phyloP scores from a whole-genome alignment of 2,113 vertebrate species.

The Periophthalmodon schlosseri region DNA sequence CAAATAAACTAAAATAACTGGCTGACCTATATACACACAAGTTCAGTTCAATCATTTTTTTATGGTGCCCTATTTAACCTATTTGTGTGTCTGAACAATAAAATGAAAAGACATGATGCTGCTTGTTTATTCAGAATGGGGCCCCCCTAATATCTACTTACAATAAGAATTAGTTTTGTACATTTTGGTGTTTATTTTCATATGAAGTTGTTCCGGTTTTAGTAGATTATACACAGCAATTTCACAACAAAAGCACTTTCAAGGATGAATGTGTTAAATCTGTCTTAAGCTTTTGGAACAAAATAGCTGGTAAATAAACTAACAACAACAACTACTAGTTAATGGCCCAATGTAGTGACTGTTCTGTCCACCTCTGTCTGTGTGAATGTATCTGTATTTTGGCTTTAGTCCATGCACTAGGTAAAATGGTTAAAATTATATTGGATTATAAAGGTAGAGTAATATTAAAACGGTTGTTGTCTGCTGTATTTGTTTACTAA shows the following conservation, averaged over 20 bases:
- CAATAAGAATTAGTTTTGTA: background rate
- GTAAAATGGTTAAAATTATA: background rate
- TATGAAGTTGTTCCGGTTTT: background rate
- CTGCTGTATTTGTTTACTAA: background rate
- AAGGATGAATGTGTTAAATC: background rate
- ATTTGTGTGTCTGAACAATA: no score
- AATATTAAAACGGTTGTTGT: background rate
- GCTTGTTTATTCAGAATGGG: no score
- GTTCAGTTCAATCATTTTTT: no score
- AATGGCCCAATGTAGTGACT: background rate
- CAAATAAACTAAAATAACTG: no score
- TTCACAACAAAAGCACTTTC: background rate
- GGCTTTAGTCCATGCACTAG: background rate
- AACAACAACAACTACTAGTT: background rate
- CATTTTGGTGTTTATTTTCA: background rate
- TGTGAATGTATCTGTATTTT: slow-evolving; percentile 2
- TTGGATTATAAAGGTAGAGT: background rate
- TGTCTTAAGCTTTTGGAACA: background rate
- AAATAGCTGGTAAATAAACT: background rate
- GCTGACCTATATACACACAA: no score
- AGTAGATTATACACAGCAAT: no score
- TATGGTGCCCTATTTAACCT: no score
- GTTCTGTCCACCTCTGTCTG: background rate
- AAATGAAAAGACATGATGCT: no score
- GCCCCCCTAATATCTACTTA: no score